Base-by-base conservation (phyloP, 2,888 invertebrate species). In the Chromoteleia sp. region DNA sequence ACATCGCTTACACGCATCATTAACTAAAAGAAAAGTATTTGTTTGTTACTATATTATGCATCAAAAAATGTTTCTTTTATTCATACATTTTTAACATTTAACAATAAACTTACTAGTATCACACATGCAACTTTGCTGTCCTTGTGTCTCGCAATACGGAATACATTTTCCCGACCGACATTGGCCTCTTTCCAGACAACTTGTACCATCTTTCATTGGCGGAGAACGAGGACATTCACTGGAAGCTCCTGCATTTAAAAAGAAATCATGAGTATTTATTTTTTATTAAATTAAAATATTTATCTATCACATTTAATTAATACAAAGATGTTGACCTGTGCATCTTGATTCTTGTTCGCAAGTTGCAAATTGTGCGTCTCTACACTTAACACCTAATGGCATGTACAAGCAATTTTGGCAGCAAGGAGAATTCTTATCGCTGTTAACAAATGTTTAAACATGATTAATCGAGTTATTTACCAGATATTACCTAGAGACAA, bases 381-480 rank as follows among this genome's bases (percentile, higher is more conserved):
- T 94, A 88, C 98, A 98, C 91, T 97, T 97, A 43, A 96, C 94
- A 7, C 96, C 96, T 2, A 94, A 93, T 58, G 95, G 94, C 93
- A 98, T 97, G 90, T 95, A 97, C 88, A 96, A 96, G 89, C 99
- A 99, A 86, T 96, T 95, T 91, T 96, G 95, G 90, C 99, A 99
- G 90, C 99, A 99, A 2, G 98, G 98, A 0, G 98, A 98, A 92
- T 99, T 99, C 92, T 98, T 97, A 91, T 98, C 98, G 91, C 98
- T 98, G 90, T 75, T 92, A 88, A 81, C 10, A 12, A 48, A 12
- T 41, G 1, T n/a, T n/a, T n/a, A n/a, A n/a, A n/a, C n/a, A n/a
- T n/a, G n/a, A n/a, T n/a, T n/a, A n/a, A n/a, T n/a, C n/a, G n/a
- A n/a, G n/a, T n/a, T n/a, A n/a, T n/a, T n/a, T n/a, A n/a, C n/a